Evolutionary conservation across 92 coral and sea anemone genomes (phyloP).

Genomic region (Hydrozoanthus gracilis): DNA sequence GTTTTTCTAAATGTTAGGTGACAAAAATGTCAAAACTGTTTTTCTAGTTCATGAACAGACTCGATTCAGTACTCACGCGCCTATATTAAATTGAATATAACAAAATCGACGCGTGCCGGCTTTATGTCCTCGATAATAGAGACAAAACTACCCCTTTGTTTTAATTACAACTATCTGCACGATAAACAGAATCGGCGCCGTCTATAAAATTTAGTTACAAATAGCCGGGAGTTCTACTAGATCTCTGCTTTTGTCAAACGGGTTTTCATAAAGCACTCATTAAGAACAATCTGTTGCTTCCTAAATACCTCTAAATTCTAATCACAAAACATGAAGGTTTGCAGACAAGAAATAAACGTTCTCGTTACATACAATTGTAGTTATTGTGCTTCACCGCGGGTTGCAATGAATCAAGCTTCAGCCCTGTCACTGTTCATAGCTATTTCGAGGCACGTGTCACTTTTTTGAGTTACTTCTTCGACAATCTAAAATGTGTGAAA

Average conservation of each 20-base stretch:
- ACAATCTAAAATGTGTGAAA: slow-evolving; percentile 10
- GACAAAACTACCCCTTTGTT: slow-evolving; percentile 3
- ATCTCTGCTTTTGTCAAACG: neutral
- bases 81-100: neutral
- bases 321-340: neutral
- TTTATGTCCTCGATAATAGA: neutral
- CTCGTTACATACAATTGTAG: neutral
- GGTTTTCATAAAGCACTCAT: neutral
- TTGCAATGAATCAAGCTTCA: neutral
- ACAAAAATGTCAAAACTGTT: neutral
- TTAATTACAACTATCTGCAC: neutral
- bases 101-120: slow-evolving; percentile 18
- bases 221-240: neutral
- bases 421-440: neutral
- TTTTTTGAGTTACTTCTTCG: neutral
- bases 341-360: neutral
- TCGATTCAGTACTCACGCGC: neutral
- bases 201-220: neutral
- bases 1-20: too few species aligned
- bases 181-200: neutral
- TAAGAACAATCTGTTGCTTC: neutral
- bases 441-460: slow-evolving; percentile 40
- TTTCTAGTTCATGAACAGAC: neutral
- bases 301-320: neutral
- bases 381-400: neutral